These are phyloP conservation scores for Oceanodroma leucorhoa DNA, from an alignment of 2,797 vertebrate genomes.

Conservation along the genomic window DNA sequence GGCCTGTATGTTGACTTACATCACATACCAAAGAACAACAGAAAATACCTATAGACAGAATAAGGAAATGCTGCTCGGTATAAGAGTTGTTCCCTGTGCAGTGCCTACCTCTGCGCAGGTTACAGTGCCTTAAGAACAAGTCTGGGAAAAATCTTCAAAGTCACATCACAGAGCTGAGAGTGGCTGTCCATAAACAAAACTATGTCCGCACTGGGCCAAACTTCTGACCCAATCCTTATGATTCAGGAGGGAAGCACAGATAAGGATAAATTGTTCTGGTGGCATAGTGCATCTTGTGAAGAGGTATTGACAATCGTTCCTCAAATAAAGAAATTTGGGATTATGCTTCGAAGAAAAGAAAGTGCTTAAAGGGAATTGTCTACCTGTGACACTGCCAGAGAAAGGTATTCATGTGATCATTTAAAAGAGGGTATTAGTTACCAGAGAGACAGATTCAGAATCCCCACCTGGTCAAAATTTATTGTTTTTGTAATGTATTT, in stretches of 20 bases:
- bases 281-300: background rate
- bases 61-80: background rate
- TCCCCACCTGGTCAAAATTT: background rate
- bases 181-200: background rate
- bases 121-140: background rate
- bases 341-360: background rate
- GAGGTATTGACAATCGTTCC: background rate
- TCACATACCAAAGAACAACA: background rate
- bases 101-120: background rate
- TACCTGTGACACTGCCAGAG: background rate
- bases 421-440: background rate
- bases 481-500: background rate
- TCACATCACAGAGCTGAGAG: background rate
- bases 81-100: background rate
- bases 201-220: accelerated
- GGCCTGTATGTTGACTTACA: background rate
- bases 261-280: background rate
- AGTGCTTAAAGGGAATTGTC: background rate
- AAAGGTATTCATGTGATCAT: background rate
- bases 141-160: background rate
- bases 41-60: background rate
- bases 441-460: background rate
- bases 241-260: background rate
- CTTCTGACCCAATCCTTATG: background rate
- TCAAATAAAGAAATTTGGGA: background rate